phyloP scores from a whole-genome alignment of 2,113 vertebrate species.

The Trochalopteron elliotii region DNA sequence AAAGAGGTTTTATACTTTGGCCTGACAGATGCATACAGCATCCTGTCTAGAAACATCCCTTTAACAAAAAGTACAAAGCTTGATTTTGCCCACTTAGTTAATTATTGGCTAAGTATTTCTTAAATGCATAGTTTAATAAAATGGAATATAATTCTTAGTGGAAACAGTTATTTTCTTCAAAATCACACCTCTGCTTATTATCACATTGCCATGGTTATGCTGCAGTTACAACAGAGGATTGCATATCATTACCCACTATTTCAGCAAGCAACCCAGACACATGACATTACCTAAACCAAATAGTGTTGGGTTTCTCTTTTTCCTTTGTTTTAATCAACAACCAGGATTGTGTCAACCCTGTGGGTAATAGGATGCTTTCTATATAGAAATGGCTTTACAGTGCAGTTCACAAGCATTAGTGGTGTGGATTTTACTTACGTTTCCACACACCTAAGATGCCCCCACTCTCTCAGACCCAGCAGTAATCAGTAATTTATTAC shows the following conservation, averaged over 20 bases:
- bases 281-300: neutral
- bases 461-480: neutral
- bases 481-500: neutral
- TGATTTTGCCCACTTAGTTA: neutral
- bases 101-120: neutral
- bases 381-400: neutral
- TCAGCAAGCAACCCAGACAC: neutral
- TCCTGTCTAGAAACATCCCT: neutral
- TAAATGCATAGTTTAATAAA: neutral
- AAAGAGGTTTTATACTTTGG: neutral
- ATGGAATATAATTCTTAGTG: neutral
- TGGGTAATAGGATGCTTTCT: neutral
- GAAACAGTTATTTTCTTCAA: neutral
- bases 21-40: neutral
- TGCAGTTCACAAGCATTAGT: neutral
- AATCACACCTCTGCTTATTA: neutral
- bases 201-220: neutral
- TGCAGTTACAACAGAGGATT: neutral
- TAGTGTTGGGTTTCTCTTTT: neutral
- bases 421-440: neutral
- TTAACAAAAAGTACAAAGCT: neutral
- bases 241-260: neutral
- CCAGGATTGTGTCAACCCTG: neutral
- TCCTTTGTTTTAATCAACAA: neutral
- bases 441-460: neutral